Evolutionary conservation across 2,113 vertebrate genomes (phyloP), one percentile per base, ranked within the genome.

Genomic region (Vireo altiloquus): DNA sequence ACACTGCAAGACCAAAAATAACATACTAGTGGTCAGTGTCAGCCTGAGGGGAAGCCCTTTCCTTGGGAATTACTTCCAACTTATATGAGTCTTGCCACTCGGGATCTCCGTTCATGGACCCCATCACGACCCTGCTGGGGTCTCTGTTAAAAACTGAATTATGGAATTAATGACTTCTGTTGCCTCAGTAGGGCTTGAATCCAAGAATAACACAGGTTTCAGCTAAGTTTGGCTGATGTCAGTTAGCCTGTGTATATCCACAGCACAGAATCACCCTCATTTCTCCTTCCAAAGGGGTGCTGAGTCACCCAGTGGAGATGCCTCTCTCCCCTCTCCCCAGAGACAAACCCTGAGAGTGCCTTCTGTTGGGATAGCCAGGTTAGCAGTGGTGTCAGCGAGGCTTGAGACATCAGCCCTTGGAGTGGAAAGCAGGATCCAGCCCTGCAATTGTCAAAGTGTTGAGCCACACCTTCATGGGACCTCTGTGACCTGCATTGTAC

Each of bases 401-500:
- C 21, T 60, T 40, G 27, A 63, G 49, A 12, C 24, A 21, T 33
- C 57, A 40, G n/a, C 25, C 44, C 20, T 56, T 64, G 23, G 49
- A 24, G 10, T 3, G 5, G 53, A 64, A 33, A 59, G 33, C 35
- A 54, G 28, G 59, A 60, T 50, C 40, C 57, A 92, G 40, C 35
- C 17, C 39, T 17, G 6, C 0, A 1, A 6, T 13, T 65, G 49
- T 6, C 5, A 0, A 25, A 14, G 15, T 27, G 23, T 30, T 70
- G n/a, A 44, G 10, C 39, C 7, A 3, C 2, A 2, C 10, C 19
- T 44, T 40, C 3, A 1, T 40, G 35, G 57, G 30, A n/a, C 31
- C 18, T 47, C 37, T 69, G 10, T 63, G 35, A 37, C 49, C n/a
- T 79, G 46, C 33, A 6, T 6, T 52, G 54, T 44, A n/a, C 37